A percentile compares a stretch with the other conserved stretches of the same genome.
Conservation (phyloP, 1,140 invertebrate species). For the Drosophila repleta region DNA sequence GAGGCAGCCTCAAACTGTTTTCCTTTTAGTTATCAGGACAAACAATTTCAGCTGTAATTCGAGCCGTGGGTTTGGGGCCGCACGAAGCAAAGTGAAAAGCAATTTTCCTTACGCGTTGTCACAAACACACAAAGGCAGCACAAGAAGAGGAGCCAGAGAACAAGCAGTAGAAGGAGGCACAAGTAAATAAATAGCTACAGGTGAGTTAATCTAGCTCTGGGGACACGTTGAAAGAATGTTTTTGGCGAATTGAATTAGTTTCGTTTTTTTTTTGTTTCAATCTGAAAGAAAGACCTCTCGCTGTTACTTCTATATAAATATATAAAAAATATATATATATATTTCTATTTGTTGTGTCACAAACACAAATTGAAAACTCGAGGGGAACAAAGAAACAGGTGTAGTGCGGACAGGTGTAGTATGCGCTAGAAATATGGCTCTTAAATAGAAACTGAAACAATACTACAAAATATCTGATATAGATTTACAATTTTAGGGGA, state of each 20-base stretch:
- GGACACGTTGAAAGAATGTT: constrained; percentile 45
- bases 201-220: constrained; percentile 52
- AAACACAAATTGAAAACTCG: too few relatives aligned
- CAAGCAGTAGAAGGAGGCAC: background rate
- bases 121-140: constrained; percentile 14
- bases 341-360: too few relatives aligned
- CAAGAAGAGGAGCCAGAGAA: background rate
- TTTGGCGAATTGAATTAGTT: constrained; percentile 43
- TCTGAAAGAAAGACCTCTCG: constrained; percentile 22
- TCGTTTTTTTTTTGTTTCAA: constrained; percentile 26
- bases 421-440: too few relatives aligned
- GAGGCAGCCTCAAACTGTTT: constrained; percentile 14
- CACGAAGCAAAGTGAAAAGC: constrained; percentile 40
- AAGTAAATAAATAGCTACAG: constrained; percentile 21
- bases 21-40: constrained; percentile 30
- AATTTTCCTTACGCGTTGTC: constrained; percentile 49
- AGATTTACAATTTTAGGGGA: too few relatives aligned
- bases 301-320: constrained; percentile 1
- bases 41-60: constrained; percentile 33
- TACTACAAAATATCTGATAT: too few relatives aligned
- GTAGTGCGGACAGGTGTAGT: too few relatives aligned
- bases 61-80: constrained; percentile 27
- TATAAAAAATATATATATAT: too few relatives aligned
- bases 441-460: too few relatives aligned
- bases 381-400: too few relatives aligned